Base-by-base conservation (phyloP, 2,113 vertebrate species). In the Semnopithecus entellus region DNA sequence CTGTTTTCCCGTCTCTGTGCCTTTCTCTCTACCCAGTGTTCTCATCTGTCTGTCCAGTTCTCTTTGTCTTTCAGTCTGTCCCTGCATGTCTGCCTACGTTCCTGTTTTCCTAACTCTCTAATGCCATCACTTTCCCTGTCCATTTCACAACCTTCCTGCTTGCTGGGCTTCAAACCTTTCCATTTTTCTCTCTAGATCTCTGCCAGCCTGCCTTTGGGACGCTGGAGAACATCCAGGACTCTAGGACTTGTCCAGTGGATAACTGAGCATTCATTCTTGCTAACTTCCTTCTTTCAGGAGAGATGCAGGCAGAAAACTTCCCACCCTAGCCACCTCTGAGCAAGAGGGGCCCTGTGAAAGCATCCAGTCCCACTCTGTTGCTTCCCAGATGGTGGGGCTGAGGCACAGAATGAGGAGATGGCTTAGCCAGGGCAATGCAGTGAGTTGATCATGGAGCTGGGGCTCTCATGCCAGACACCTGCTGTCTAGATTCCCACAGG, bases 381-480 rank as follows among this genome's bases (percentile, higher is more conserved):
- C 72, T n/a, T 78, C 90, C 8, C 16, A 64, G n/a, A 48, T 23
- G 27, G 32, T 5, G 17, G n/a, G n/a, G 5, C 2, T 3, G 64
- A 82, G 93, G 80, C 68, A n/a, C 27, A 20, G 23, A 52, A 43
- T 2, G 32, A 57, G 38, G 32, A 40, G n/a, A 7, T 6, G 76
- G 4, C 38, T 40, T 66, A 43, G 6, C 48, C 30, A 22, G 50
- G 43, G 45, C 27, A 5, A 48, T 48, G 6, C 1, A 16, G 3
- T 4, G 27, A 35, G 5, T 38, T 75, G 14, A 27, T n/a, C 0
- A 0, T 30, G 43, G 68, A n/a, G 5, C 70, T 38, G 23, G 27
- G 52, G 0, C 48, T 68, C 6, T 13, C 13, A 1, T 8, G 8
- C 2, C 13, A 40, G 25, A 25, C n/a, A 16, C 3, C 18, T 40